These are phyloP conservation scores for Garrulus glandarius DNA, from an alignment of 2,797 vertebrate species.

Conservation along the genomic window DNA sequence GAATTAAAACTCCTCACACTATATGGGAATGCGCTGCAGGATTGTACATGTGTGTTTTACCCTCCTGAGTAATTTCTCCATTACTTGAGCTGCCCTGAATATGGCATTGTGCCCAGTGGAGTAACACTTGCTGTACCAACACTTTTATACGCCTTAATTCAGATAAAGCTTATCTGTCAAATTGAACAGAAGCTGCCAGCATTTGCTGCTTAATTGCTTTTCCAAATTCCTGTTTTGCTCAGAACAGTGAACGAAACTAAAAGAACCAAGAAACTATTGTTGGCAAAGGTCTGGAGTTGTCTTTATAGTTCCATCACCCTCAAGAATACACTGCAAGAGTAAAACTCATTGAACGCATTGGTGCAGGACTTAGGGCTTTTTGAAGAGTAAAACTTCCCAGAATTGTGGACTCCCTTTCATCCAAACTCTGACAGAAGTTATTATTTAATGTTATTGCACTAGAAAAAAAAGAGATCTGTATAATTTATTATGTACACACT, in stretches of 20 bases:
- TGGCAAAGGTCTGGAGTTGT: neutral
- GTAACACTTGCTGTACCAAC: neutral
- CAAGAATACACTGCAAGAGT: neutral
- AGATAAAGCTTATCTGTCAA: slow-evolving; percentile 13
- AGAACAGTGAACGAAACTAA: neutral
- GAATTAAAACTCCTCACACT: neutral
- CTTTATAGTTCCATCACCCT: neutral
- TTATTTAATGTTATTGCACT: neutral
- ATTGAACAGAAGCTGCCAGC: slow-evolving; percentile 1
- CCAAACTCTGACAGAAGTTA: neutral
- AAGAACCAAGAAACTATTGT: neutral
- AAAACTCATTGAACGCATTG: neutral
- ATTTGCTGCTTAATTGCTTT: slow-evolving; percentile 1
- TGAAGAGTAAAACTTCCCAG: neutral
- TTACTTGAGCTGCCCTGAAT: neutral
- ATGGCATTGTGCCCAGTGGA: neutral
- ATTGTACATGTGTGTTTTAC: neutral
- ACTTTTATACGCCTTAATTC: neutral
- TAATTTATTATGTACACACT: neutral
- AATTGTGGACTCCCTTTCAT: neutral
- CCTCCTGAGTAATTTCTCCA: neutral
- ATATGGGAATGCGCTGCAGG: neutral
- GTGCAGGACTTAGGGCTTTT: neutral
- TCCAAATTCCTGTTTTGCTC: neutral
- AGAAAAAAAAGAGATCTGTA: neutral